phyloP scores from a whole-genome alignment of 30 jellyfish, hydroid and myxozoan species.

The Aurelia sp. region DNA sequence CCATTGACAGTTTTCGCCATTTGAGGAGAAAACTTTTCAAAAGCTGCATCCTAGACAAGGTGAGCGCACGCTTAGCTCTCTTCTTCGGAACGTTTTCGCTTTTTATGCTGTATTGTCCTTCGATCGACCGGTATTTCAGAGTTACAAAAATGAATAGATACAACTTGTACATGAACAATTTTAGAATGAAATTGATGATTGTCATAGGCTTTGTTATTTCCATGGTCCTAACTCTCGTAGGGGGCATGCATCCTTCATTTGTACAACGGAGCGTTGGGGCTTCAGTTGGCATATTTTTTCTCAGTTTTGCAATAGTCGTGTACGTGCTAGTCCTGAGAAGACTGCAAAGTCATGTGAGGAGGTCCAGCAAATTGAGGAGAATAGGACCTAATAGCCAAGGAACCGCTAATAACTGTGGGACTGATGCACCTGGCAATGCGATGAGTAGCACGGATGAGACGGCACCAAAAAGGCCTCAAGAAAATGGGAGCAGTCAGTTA shows the following conservation, averaged over 20 bases:
- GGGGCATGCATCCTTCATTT: not conserved
- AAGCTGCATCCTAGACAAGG: slow-evolving; percentile 20
- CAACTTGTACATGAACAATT: slow-evolving; percentile 48
- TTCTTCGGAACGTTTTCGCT: slow-evolving; percentile 44
- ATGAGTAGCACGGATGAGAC: too few species aligned
- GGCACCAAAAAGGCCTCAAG: too few species aligned
- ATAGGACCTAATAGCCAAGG: too few species aligned
- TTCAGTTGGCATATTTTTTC: not conserved
- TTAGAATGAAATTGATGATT: slow-evolving; percentile 39
- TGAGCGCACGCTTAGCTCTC: slow-evolving; percentile 4
- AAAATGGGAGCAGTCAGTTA: slow-evolving; percentile 23
- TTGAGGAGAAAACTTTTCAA: slow-evolving; percentile 1
- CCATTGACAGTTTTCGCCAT: slow-evolving; percentile 6
- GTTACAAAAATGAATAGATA: slow-evolving; percentile 46
- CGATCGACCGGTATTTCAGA: slow-evolving; percentile 40
- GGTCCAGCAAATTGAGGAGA: too few species aligned
- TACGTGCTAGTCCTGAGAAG: too few species aligned
- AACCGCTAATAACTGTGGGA: too few species aligned
- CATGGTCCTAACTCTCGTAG: not conserved
- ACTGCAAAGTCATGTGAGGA: too few species aligned
- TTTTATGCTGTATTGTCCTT: slow-evolving; percentile 36
- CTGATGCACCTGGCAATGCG: too few species aligned
- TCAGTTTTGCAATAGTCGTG: too few species aligned
- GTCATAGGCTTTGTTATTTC: slow-evolving; percentile 12
- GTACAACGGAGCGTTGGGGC: not conserved